These are phyloP conservation scores for Parus major DNA, from an alignment of 2,113 vertebrate genomes.

Conservation along the genomic window DNA sequence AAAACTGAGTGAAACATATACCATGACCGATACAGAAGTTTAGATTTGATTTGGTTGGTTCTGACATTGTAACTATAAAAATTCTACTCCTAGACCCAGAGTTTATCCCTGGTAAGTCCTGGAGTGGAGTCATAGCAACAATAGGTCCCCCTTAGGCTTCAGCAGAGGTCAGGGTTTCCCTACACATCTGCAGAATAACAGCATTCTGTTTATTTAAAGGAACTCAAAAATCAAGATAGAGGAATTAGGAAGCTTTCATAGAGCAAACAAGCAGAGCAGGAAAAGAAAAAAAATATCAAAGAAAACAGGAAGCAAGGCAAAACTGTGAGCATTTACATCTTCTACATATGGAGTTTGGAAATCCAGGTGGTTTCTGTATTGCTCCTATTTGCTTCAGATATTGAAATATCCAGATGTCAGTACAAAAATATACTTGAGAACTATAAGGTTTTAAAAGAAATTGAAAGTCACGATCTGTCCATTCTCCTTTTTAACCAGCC, in stretches of 20 bases:
- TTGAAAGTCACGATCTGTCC: not conserved
- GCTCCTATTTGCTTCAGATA: slow-evolving; percentile 30
- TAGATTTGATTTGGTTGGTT: not conserved
- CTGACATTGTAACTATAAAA: not conserved
- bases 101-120: not conserved
- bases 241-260: not conserved
- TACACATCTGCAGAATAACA: not conserved
- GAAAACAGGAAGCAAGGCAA: slow-evolving; percentile 18
- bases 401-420: slow-evolving; percentile 45
- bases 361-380: slow-evolving; percentile 59
- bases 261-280: not conserved
- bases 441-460: not conserved
- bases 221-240: slow-evolving; percentile 18
- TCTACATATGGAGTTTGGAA: slow-evolving; percentile 4
- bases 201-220: not conserved
- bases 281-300: not conserved
- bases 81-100: not conserved
- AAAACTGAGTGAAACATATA: not conserved
- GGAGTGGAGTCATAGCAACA: not conserved
- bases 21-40: not conserved
- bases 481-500: not conserved
- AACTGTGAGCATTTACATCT: slow-evolving; percentile 31
- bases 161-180: slow-evolving; percentile 24
- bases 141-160: not conserved
- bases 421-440: slow-evolving; percentile 13